These are phyloP conservation scores for Megaceryle maxima DNA, from an alignment of 2,113 vertebrate genomes.

Conservation along the genomic window DNA sequence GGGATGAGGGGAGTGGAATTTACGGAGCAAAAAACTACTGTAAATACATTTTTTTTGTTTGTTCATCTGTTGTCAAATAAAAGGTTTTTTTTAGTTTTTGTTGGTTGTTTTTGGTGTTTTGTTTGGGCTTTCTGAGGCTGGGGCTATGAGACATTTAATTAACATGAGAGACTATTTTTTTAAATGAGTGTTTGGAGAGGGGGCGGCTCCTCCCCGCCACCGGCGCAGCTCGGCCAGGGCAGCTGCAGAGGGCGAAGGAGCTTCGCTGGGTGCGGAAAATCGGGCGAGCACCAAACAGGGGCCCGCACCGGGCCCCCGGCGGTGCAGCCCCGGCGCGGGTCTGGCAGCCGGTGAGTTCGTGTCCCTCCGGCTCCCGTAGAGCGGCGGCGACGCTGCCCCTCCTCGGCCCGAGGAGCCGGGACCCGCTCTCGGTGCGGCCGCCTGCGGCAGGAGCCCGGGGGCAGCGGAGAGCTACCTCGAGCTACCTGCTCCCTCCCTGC, in stretches of 20 bases:
- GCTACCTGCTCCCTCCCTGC: too few relatives aligned
- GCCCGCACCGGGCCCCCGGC: too few relatives aligned
- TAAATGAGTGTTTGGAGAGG: background rate
- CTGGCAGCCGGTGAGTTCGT: too few relatives aligned
- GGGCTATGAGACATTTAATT: too few relatives aligned
- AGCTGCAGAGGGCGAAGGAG: background rate
- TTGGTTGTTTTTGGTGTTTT: background rate
- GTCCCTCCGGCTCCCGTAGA: too few relatives aligned
- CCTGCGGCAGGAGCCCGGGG: too few relatives aligned
- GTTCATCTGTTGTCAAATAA: slow-evolving; percentile 61
- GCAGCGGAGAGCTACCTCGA: too few relatives aligned
- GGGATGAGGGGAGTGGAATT: background rate
- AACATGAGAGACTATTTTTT: background rate
- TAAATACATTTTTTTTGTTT: slow-evolving; percentile 51
- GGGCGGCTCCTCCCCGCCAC: background rate
- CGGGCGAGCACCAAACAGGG: too few relatives aligned
- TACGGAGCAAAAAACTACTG: slow-evolving; percentile 62
- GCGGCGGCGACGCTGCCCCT: too few relatives aligned
- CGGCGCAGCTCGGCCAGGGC: background rate
- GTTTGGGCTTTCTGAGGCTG: background rate
- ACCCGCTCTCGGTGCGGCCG: too few relatives aligned
- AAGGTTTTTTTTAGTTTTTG: slow-evolving; percentile 8
- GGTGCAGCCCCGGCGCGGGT: too few relatives aligned
- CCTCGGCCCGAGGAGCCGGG: too few relatives aligned
- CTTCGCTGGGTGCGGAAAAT: background rate